A percentile compares a stretch with the other conserved stretches of the same genome.
These are phyloP conservation scores for Xiphorhynchus erythropygius DNA, from an alignment of 2,797 vertebrate species.

Conservation along the genomic window DNA sequence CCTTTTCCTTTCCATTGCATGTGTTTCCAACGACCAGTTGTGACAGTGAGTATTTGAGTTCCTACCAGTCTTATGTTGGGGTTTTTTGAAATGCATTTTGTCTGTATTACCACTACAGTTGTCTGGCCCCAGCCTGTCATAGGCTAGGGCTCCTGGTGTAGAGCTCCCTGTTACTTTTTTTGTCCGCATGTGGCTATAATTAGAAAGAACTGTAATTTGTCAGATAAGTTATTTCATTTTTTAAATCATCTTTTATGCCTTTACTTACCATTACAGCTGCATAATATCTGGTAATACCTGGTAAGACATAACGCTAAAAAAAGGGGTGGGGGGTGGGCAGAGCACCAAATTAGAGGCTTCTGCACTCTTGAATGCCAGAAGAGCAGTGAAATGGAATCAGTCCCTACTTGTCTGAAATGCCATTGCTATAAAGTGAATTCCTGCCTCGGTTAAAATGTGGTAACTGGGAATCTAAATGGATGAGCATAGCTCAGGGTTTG, in stretches of 20 bases:
- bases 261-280: background rate
- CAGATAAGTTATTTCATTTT: background rate
- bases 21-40: conserved; percentile 80
- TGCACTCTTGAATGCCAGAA: background rate
- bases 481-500: background rate
- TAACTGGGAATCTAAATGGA: background rate
- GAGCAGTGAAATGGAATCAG: background rate
- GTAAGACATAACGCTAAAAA: background rate
- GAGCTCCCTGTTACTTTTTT: background rate
- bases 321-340: too few species aligned
- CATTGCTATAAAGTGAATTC: background rate
- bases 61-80: background rate
- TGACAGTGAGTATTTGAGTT: conserved; percentile 88
- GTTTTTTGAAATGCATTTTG: background rate
- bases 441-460: background rate
- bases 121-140: background rate
- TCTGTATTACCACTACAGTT: background rate
- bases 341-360: background rate
- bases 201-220: background rate
- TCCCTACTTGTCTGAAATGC: background rate
- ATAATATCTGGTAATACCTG: background rate
- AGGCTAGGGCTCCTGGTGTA: background rate
- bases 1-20: conserved; percentile 33
- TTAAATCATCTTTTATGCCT: background rate
- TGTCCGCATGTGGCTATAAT: background rate